Conservation (phyloP, 2,797 vertebrate species). For the Sebastes itinus region DNA sequence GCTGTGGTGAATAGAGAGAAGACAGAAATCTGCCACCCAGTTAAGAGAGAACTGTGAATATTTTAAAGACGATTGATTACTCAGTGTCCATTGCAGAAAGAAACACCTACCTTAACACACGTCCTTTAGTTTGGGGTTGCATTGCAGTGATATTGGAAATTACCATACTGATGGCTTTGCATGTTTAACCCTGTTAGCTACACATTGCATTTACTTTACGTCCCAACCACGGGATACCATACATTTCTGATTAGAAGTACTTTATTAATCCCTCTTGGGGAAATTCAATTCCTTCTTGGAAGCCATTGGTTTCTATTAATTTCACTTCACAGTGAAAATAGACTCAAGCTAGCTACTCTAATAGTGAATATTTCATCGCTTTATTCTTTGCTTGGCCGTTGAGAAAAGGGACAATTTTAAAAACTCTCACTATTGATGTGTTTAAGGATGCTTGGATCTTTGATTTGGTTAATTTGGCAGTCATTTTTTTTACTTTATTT, state of each 20-base stretch:
- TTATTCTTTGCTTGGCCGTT: not conserved
- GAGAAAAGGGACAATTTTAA: not conserved
- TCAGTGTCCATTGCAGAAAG: not conserved
- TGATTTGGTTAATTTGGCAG: not conserved
- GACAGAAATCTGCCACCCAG: not conserved
- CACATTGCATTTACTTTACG: not conserved
- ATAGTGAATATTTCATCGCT: not conserved
- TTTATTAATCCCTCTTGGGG: not conserved
- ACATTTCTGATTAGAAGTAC: not conserved
- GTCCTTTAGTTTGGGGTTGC: not conserved
- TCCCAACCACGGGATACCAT: not conserved
- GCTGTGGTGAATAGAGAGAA: not conserved
- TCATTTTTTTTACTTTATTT: no score
- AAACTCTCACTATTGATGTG: not conserved
- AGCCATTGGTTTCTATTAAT: not conserved
- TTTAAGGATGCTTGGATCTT: not conserved
- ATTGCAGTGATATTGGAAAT: not conserved
- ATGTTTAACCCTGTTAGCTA: constrained; percentile 7
- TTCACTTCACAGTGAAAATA: not conserved
- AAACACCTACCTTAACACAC: not conserved
- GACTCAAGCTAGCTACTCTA: not conserved
- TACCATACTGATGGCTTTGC: not conserved
- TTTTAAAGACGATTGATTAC: constrained; percentile 1
- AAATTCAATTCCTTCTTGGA: not conserved
- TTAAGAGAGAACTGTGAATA: not conserved